Evolutionary conservation across 2,888 invertebrate genomes (phyloP).

Genomic region (Camptogramma bilineatum): DNA sequence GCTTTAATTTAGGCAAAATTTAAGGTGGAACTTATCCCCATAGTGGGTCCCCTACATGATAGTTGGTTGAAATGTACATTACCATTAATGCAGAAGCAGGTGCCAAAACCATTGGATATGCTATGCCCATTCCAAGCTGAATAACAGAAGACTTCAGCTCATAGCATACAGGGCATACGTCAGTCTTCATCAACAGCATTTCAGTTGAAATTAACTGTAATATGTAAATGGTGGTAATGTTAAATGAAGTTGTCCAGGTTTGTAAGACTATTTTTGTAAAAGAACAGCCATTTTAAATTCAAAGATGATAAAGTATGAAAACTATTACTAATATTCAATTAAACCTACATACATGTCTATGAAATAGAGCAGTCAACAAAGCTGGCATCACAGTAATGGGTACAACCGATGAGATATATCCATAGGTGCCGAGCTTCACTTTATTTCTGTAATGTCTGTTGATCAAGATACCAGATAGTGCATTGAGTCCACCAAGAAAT

Average conservation of each 20-base stretch:
- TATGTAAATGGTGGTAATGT: background rate
- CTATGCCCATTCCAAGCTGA: conserved; percentile 81
- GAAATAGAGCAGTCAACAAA: conserved; percentile 79
- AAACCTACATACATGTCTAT: conserved; percentile 81
- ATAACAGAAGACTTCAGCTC: conserved; percentile 85
- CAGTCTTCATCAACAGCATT: conserved; percentile 83
- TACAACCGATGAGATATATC: conserved; percentile 85
- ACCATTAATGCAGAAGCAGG: conserved; percentile 87
- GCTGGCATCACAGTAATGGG: conserved; percentile 87
- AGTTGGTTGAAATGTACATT: conserved; percentile 43
- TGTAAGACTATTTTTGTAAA: too few species aligned
- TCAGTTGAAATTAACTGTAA: conserved; percentile 84
- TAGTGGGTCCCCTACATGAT: too few species aligned
- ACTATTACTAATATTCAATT: background rate
- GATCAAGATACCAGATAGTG: conserved; percentile 84
- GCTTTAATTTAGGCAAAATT: too few species aligned
- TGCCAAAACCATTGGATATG: conserved; percentile 87
- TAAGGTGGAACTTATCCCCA: too few species aligned
- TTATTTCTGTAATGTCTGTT: conserved; percentile 87
- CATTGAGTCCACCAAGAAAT: conserved; percentile 80
- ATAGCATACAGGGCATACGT: conserved; percentile 87
- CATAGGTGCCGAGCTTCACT: conserved; percentile 86
- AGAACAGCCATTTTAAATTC: too few species aligned
- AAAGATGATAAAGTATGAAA: too few species aligned
- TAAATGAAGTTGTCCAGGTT: too few species aligned